A percentile compares a stretch with the other conserved stretches of the same genome.
Evolutionary conservation across 2,888 invertebrate species (phyloP).

Genomic region (Celastrina argiolus): DNA sequence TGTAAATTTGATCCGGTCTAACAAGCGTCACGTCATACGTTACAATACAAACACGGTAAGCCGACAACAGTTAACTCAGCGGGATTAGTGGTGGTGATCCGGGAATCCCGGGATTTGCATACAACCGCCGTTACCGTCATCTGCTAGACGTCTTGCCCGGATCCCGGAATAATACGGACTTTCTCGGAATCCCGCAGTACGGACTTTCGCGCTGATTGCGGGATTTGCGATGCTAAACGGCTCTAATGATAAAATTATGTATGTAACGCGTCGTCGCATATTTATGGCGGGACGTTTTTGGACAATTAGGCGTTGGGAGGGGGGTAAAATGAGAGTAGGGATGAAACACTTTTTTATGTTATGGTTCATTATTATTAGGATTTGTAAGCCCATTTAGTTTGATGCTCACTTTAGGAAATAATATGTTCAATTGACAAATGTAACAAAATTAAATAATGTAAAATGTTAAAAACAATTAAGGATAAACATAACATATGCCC

Average conservation of each 20-base stretch:
- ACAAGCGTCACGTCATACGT: constrained; percentile 31
- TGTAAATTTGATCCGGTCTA: constrained; percentile 20
- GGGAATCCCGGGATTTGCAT: constrained; percentile 40
- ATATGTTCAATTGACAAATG: too few species aligned
- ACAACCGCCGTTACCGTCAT: constrained; percentile 21
- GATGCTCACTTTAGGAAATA: too few species aligned
- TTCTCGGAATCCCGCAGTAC: not conserved
- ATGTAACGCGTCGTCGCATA: not conserved
- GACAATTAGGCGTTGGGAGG: not conserved
- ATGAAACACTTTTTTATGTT: not conserved
- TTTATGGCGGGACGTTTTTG: constrained; percentile 1
- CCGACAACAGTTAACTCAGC: constrained; percentile 51
- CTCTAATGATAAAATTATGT: constrained; percentile 11
- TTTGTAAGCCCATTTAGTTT: too few species aligned
- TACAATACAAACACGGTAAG: constrained; percentile 51
- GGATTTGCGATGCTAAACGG: constrained; percentile 19
- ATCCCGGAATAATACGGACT: constrained; percentile 48
- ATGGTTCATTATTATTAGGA: too few species aligned
- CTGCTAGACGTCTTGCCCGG: constrained; percentile 16
- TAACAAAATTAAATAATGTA: too few species aligned
- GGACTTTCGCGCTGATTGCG: constrained; percentile 12
- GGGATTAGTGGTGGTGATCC: constrained; percentile 61
- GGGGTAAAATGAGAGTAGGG: not conserved
- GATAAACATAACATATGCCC: too few species aligned
- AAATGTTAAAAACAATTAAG: too few species aligned